Percentiles rank a stretch among this genome's conserved stretches.
Conservation (phyloP, 37 sponge, comb jelly and placozoan genomes). For the Haliclona indistincta region DNA sequence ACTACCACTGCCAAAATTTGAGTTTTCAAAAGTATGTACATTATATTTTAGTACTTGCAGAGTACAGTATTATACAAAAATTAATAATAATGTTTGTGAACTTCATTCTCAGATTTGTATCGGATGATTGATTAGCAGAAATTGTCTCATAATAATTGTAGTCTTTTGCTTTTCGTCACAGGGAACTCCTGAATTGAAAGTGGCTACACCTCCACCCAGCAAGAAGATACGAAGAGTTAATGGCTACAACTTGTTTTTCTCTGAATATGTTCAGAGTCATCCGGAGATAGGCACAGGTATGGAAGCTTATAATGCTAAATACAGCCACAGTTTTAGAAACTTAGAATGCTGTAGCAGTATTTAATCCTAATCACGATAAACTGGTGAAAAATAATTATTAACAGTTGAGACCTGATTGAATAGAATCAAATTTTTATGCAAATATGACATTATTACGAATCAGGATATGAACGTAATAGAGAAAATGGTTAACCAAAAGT, state of each 20-base stretch:
- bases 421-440: too few species aligned
- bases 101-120: too few species aligned
- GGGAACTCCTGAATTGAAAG: slow-evolving; percentile 34
- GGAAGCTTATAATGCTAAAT: background rate
- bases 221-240: slow-evolving; percentile 71
- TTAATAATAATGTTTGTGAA: too few species aligned
- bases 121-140: background rate
- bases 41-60: background rate
- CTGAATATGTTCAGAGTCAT: slow-evolving; percentile 52
- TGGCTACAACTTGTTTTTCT: slow-evolving; percentile 84
- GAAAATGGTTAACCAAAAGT: too few species aligned
- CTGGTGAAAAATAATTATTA: too few species aligned
- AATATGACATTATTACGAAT: too few species aligned
- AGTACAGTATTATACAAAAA: background rate
- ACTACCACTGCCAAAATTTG: slow-evolving; percentile 78
- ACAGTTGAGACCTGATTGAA: too few species aligned
- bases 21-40: slow-evolving; percentile 59
- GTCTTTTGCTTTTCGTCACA: too few species aligned
- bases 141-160: background rate
- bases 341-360: too few species aligned
- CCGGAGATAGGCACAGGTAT: slow-evolving; percentile 62
- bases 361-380: too few species aligned
- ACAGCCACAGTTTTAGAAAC: too few species aligned
- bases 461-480: too few species aligned
- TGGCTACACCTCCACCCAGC: slow-evolving; percentile 39